phyloP scores from a whole-genome alignment of 2,888 invertebrate species.

The Acrobasis repandana region DNA sequence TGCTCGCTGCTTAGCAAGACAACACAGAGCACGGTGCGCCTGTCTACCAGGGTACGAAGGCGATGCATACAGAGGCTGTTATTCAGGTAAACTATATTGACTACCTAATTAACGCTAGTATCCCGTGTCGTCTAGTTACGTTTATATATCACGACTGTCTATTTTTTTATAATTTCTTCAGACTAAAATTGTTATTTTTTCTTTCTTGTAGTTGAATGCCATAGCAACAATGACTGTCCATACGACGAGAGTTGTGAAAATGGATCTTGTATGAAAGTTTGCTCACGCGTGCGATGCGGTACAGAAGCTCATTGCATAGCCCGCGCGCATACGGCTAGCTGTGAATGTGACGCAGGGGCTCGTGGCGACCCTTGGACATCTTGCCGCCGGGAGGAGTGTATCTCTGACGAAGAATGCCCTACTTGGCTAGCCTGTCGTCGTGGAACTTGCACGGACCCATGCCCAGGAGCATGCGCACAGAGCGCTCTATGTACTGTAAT shows the following conservation, averaged over 20 bases:
- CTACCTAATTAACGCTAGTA: too few species aligned
- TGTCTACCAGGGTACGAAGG: slow-evolving; percentile 93
- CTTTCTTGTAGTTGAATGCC: slow-evolving; percentile 87
- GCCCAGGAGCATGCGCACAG: slow-evolving; percentile 91
- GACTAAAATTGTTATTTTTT: neutral
- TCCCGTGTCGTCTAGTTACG: too few species aligned
- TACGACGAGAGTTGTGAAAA: slow-evolving; percentile 92
- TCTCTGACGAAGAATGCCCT: slow-evolving; percentile 89
- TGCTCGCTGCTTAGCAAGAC: slow-evolving; percentile 89
- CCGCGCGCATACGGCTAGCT: slow-evolving; percentile 90
- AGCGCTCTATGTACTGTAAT: slow-evolving; percentile 89
- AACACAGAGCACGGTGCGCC: slow-evolving; percentile 91
- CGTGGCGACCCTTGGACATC: slow-evolving; percentile 90
- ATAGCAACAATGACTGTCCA: slow-evolving; percentile 92
- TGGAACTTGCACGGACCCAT: slow-evolving; percentile 92
- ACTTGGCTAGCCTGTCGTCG: slow-evolving; percentile 90
- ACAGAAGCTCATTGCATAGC: slow-evolving; percentile 89
- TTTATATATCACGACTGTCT: too few species aligned
- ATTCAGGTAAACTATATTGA: slow-evolving; percentile 81
- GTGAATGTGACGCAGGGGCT: slow-evolving; percentile 89
- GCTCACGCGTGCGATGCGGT: slow-evolving; percentile 91
- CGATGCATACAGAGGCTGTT: slow-evolving; percentile 90
- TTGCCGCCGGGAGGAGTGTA: slow-evolving; percentile 91
- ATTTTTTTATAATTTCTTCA: too few species aligned
- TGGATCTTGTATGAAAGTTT: slow-evolving; percentile 91